Evolutionary conservation across 2,888 invertebrate species (phyloP).

Genomic region (Drosophila aldrichi): DNA sequence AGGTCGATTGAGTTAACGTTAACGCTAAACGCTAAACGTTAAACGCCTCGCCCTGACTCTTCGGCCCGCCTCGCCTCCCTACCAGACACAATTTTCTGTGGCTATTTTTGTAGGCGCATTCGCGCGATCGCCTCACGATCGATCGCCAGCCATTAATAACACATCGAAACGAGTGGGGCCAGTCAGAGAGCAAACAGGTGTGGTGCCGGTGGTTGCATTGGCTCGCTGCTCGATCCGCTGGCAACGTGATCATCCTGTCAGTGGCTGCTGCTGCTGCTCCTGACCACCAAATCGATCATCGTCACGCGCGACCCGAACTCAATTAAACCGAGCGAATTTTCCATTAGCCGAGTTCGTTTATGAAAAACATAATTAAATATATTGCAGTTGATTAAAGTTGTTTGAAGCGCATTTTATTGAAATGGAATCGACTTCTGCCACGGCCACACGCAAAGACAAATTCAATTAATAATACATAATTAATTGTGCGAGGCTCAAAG

Average conservation of each 20-base stretch:
- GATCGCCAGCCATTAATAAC: constrained; percentile 83
- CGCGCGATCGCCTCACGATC: constrained; percentile 69
- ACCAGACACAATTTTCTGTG: constrained; percentile 46
- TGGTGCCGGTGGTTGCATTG: constrained; percentile 36
- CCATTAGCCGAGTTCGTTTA: constrained; percentile 67
- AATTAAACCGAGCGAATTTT: constrained; percentile 66
- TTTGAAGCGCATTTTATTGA: constrained; percentile 18
- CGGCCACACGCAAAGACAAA: constrained; percentile 26
- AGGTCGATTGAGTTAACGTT: constrained; percentile 84
- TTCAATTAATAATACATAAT: constrained; percentile 22
- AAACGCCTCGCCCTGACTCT: constrained; percentile 66
- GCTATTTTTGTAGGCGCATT: constrained; percentile 69
- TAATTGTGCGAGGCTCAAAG: constrained; percentile 1
- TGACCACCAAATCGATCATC: constrained; percentile 67
- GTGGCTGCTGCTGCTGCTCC: constrained; percentile 26
- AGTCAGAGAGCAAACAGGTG: constrained; percentile 66
- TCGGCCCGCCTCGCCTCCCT: constrained; percentile 53
- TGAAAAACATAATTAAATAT: constrained; percentile 65
- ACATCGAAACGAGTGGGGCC: constrained; percentile 60
- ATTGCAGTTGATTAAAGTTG: constrained; percentile 20
- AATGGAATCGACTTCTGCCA: constrained; percentile 14
- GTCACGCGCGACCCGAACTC: constrained; percentile 68
- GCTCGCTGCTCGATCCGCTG: constrained; percentile 13
- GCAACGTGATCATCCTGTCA: constrained; percentile 50
- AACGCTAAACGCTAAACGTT: constrained; percentile 83